Percentiles rank a stretch among this genome's conserved stretches.
These are phyloP conservation scores for Tachina grossa DNA, from an alignment of 2,888 invertebrate species.

Conservation along the genomic window DNA sequence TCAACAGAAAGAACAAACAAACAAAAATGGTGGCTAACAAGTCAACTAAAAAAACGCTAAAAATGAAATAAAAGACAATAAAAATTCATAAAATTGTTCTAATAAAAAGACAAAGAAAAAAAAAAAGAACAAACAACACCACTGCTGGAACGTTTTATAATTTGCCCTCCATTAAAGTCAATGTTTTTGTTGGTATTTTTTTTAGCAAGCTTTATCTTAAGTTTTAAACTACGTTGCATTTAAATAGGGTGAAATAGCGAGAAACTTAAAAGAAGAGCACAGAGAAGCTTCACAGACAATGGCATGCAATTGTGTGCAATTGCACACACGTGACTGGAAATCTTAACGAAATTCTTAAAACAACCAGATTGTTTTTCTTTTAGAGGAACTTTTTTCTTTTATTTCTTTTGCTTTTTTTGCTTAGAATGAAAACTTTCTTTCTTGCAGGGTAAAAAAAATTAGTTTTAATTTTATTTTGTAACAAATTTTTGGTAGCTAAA, in stretches of 20 bases:
- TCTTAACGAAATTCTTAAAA: slow-evolving; percentile 69
- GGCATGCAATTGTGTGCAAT: slow-evolving; percentile 71
- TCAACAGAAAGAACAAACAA: slow-evolving; percentile 49
- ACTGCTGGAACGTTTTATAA: slow-evolving; percentile 42
- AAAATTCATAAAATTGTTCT: slow-evolving; percentile 36
- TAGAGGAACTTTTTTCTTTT: slow-evolving; percentile 18
- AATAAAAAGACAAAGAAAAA: slow-evolving; percentile 33
- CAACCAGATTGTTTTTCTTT: slow-evolving; percentile 59
- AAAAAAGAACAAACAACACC: slow-evolving; percentile 59
- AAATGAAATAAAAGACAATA: slow-evolving; percentile 4
- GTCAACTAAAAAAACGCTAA: background rate
- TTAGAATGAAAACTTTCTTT: slow-evolving; percentile 46
- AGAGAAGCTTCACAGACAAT: slow-evolving; percentile 56
- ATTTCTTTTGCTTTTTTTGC: background rate
- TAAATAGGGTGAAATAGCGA: slow-evolving; percentile 43
- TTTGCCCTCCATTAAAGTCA: slow-evolving; percentile 46
- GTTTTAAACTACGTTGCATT: background rate
- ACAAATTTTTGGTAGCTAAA: background rate
- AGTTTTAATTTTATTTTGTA: slow-evolving; percentile 38
- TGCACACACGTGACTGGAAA: slow-evolving; percentile 75
- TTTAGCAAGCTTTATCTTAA: slow-evolving; percentile 2
- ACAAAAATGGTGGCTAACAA: slow-evolving; percentile 10
- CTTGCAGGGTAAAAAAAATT: slow-evolving; percentile 19
- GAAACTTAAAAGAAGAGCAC: slow-evolving; percentile 34
- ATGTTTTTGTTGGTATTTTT: slow-evolving; percentile 10